Evolutionary conservation across 2,113 vertebrate species (phyloP).

Genomic region (Calidris pugnax): DNA sequence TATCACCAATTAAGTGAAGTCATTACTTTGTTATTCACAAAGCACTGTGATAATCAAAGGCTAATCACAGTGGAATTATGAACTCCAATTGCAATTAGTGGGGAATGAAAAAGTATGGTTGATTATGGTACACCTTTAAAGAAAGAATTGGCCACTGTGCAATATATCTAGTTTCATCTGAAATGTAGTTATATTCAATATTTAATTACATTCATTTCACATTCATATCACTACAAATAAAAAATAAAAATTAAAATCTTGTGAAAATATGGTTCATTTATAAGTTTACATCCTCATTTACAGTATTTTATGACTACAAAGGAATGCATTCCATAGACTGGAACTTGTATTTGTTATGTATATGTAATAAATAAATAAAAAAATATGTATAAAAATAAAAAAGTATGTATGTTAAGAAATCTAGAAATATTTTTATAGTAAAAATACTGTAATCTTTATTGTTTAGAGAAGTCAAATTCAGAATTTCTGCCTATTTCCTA

Average conservation of each 20-base stretch:
- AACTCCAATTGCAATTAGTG: constrained; percentile 21
- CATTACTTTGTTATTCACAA: constrained; percentile 30
- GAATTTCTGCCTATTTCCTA: background rate
- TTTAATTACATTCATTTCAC: background rate
- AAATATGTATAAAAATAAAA: background rate
- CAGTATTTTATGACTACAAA: background rate
- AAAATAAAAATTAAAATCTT: background rate
- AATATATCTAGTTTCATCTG: background rate
- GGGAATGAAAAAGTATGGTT: background rate
- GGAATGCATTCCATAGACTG: background rate
- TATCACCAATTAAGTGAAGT: background rate
- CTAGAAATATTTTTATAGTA: background rate
- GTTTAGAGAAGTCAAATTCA: background rate
- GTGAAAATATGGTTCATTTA: background rate
- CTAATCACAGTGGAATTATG: constrained; percentile 4
- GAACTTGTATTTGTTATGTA: background rate
- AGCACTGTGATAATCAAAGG: background rate
- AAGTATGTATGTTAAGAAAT: background rate
- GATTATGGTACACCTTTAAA: background rate
- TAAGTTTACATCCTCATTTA: background rate
- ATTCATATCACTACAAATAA: background rate
- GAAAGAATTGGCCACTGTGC: background rate
- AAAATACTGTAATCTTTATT: background rate
- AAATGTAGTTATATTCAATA: background rate
- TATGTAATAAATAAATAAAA: background rate